Percentiles rank a stretch among this genome's conserved stretches.
These are phyloP conservation scores for Bolborhynchus lineola DNA, from an alignment of 2,113 vertebrate species.

Conservation along the genomic window DNA sequence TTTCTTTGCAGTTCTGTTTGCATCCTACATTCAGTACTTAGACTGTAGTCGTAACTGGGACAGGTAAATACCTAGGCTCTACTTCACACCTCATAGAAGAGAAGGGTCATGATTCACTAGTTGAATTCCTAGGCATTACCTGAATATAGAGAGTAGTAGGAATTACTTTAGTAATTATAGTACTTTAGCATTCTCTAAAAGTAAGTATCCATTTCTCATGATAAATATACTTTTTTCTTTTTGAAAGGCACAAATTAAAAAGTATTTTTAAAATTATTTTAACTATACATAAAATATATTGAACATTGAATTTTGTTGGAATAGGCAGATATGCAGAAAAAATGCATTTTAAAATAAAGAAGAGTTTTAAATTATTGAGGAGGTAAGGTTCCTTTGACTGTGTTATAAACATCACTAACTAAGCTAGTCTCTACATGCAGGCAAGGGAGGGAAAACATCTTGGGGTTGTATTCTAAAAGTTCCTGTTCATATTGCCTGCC, in stretches of 20 bases:
- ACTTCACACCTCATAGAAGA: background rate
- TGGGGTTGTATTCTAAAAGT: background rate
- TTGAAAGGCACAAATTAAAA: background rate
- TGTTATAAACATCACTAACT: background rate
- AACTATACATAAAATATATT: background rate
- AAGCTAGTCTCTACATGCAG: background rate
- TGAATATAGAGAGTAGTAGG: background rate
- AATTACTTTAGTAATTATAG: background rate
- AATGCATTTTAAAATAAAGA: background rate
- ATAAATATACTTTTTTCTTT: background rate
- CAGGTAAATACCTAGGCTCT: background rate
- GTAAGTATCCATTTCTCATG: background rate
- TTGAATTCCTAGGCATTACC: background rate
- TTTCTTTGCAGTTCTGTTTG: background rate
- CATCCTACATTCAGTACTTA: background rate
- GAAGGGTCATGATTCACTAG: background rate
- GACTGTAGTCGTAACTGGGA: background rate
- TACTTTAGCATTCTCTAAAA: fast-evolving
- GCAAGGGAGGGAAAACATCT: background rate
- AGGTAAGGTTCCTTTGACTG: background rate
- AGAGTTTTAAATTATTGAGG: background rate
- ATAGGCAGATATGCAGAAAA: background rate
- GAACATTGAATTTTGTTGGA: background rate
- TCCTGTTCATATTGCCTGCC: background rate
- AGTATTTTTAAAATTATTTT: background rate